Percentiles rank a stretch among this genome's conserved stretches.
Conservation (phyloP, 2,888 invertebrate species). For the Ectemnius cavifrons region DNA sequence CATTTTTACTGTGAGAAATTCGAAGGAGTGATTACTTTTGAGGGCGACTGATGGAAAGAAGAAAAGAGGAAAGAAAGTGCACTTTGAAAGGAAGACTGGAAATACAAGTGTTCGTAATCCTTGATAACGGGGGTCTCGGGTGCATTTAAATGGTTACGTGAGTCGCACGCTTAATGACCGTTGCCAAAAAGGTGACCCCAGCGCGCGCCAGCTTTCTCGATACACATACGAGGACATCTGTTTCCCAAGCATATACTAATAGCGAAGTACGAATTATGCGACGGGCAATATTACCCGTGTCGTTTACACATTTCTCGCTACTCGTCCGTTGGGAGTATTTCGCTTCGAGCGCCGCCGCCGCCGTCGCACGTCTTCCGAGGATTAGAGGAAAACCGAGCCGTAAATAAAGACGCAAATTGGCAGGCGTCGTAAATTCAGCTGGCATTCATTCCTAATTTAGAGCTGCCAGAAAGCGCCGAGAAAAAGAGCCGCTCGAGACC, state of each 20-base stretch:
- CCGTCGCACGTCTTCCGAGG: background rate
- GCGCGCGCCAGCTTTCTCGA: background rate
- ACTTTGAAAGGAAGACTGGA: background rate
- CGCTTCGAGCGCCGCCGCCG: background rate
- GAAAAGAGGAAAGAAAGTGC: background rate
- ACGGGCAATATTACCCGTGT: too few species aligned
- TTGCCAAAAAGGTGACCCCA: conserved; percentile 1
- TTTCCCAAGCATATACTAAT: background rate
- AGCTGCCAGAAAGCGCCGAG: conserved; percentile 19
- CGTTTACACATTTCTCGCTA: too few species aligned
- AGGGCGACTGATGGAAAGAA: too few species aligned
- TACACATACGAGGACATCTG: background rate
- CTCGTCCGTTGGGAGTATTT: background rate
- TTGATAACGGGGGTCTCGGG: conserved; percentile 6
- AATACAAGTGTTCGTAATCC: conserved; percentile 5
- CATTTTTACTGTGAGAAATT: too few species aligned
- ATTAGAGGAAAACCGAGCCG: background rate
- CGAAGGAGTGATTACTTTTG: too few species aligned
- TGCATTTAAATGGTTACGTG: conserved; percentile 6
- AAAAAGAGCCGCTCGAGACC: conserved; percentile 12
- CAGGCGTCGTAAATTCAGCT: conserved; percentile 65
- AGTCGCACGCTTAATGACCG: conserved; percentile 5
- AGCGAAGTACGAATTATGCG: too few species aligned
- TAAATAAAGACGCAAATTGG: conserved; percentile 62
- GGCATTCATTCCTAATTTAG: conserved; percentile 72